These are phyloP conservation scores for Spodoptera exigua DNA, from an alignment of 2,888 invertebrate genomes.

Conservation along the genomic window DNA sequence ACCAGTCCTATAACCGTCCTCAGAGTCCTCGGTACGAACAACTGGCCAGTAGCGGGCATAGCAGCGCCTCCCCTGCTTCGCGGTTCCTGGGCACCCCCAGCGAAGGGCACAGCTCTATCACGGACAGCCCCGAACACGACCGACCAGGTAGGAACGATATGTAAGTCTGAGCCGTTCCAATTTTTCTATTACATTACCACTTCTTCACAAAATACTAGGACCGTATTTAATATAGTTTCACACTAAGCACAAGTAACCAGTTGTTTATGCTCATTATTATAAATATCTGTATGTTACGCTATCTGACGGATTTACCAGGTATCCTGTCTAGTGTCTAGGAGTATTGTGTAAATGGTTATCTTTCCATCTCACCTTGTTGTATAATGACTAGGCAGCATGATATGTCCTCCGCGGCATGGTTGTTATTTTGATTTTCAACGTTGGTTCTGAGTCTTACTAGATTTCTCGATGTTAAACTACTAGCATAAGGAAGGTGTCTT, in stretches of 20 bases:
- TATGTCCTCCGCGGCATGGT: constrained; percentile 63
- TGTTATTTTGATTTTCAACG: constrained; percentile 52
- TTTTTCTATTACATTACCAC: constrained; percentile 75
- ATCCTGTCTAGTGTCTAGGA: constrained; percentile 30
- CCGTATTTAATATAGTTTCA: constrained; percentile 35
- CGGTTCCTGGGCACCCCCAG: constrained; percentile 82
- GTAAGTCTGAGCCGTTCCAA: constrained; percentile 88
- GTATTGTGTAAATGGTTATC: constrained; percentile 36
- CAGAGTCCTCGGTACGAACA: constrained; percentile 88
- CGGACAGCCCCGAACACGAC: constrained; percentile 82
- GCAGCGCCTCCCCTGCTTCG: constrained; percentile 83
- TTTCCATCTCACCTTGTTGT: constrained; percentile 26
- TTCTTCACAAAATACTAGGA: constrained; percentile 53
- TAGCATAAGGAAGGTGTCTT: not conserved
- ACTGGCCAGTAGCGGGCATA: constrained; percentile 84
- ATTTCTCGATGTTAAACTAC: constrained; percentile 27
- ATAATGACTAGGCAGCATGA: constrained; percentile 58
- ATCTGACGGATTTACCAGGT: constrained; percentile 28
- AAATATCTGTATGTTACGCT: constrained; percentile 34
- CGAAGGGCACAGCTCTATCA: constrained; percentile 81
- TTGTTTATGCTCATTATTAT: constrained; percentile 38
- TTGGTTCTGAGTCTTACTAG: constrained; percentile 78
- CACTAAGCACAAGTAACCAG: constrained; percentile 47
- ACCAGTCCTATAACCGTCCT: constrained; percentile 56
- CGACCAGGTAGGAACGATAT: constrained; percentile 89